Evolutionary conservation across 2,113 vertebrate genomes (phyloP).

Genomic region (Pongo pygmaeus): DNA sequence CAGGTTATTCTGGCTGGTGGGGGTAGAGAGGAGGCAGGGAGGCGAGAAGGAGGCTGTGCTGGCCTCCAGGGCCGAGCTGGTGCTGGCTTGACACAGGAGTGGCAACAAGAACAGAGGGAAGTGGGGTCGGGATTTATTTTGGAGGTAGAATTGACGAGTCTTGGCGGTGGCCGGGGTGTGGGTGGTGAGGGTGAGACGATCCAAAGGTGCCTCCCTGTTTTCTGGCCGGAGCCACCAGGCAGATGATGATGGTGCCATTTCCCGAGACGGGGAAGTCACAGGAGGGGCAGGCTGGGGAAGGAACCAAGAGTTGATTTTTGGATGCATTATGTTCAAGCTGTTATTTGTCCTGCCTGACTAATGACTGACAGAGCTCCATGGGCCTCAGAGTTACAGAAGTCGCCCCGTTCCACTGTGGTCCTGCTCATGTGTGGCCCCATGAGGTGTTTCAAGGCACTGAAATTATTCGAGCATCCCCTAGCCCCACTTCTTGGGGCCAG

Average conservation of each 20-base stretch:
- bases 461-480: neutral
- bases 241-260: slow-evolving; percentile 55
- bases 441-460: neutral
- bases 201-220: slow-evolving; percentile 58
- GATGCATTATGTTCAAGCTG: neutral
- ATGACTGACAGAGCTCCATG: neutral
- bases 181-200: slow-evolving; percentile 20
- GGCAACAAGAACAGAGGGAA: neutral
- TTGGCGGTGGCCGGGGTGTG: slow-evolving; percentile 49
- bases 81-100: neutral
- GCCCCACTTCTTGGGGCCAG: fast-evolving
- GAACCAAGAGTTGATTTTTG: slow-evolving; percentile 40
- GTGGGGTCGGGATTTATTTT: slow-evolving; percentile 49
- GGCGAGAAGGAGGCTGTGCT: neutral
- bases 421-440: neutral
- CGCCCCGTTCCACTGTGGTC: neutral
- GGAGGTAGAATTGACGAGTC: slow-evolving; percentile 47
- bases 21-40: neutral
- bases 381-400: neutral
- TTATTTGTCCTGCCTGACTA: neutral
- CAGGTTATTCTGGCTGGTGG: neutral
- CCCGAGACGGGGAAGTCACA: slow-evolving; percentile 61
- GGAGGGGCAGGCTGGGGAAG: slow-evolving; percentile 62
- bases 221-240: slow-evolving; percentile 54
- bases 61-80: neutral